phyloP scores from a whole-genome alignment of 2,888 invertebrate species.

The Protonemura montana region DNA sequence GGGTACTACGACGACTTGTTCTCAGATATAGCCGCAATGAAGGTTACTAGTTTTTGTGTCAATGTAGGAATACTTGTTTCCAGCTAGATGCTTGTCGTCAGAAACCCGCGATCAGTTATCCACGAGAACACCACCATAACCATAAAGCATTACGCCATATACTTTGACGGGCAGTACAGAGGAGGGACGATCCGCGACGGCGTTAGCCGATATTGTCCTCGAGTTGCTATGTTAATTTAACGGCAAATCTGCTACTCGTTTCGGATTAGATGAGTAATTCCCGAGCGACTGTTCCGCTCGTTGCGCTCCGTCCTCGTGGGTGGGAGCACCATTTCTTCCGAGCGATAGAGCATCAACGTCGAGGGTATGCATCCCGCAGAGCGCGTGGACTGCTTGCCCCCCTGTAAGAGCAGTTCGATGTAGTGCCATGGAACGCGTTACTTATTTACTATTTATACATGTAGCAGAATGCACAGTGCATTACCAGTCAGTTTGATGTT shows the following conservation, averaged over 20 bases:
- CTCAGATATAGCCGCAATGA: not conserved
- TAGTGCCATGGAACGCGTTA: not conserved
- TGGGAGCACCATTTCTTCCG: not conserved
- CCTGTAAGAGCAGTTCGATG: too few species aligned
- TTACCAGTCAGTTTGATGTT: not conserved
- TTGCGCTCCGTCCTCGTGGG: not conserved
- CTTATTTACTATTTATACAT: not conserved
- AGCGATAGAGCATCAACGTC: too few species aligned
- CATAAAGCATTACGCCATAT: not conserved
- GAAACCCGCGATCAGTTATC: not conserved
- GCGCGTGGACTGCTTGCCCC: too few species aligned
- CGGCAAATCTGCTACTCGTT: not conserved
- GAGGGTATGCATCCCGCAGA: too few species aligned
- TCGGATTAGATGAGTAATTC: not conserved
- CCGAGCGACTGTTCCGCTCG: not conserved
- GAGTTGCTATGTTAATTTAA: not conserved
- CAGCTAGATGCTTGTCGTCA: not conserved
- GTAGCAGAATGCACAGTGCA: not conserved
- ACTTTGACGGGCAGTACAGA: not conserved
- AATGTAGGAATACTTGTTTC: conserved; percentile 22
- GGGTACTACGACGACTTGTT: not conserved
- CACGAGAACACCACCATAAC: not conserved
- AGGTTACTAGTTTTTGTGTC: conserved; percentile 37
- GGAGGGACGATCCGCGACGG: not conserved
- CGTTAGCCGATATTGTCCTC: not conserved